A percentile compares a stretch with the other conserved stretches of the same genome.
phyloP scores from a whole-genome alignment of 1,140 invertebrate species.

The silkworm (Bombyx mori) region DNA sequence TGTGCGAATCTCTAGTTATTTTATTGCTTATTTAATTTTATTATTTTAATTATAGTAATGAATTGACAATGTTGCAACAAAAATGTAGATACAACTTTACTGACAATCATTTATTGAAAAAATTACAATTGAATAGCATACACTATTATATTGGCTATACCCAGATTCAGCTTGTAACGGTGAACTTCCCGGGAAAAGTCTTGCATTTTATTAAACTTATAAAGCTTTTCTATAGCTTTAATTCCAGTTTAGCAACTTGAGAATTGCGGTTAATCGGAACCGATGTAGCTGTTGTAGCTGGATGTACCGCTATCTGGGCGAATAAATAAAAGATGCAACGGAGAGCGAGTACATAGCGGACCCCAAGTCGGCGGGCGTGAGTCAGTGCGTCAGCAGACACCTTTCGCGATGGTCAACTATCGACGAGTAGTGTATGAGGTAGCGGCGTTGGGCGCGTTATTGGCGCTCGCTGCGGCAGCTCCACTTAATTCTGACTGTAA shows the following conservation, averaged over 20 bases:
- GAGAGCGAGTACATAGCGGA: conserved; percentile 52
- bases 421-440: conserved; percentile 54
- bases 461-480: conserved; percentile 31
- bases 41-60: no score
- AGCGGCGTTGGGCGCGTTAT: conserved; percentile 27
- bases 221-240: conserved; percentile 28
- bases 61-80: no score
- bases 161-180: no score
- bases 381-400: conserved; percentile 44
- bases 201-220: conserved; percentile 12
- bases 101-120: no score
- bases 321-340: conserved; percentile 69
- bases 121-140: no score
- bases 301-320: conserved; percentile 60
- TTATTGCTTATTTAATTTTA: no score
- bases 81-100: no score
- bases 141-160: no score
- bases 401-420: conserved; percentile 62
- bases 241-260: conserved; percentile 53
- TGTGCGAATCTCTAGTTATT: no score
- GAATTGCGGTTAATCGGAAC: conserved; percentile 32
- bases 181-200: no score
- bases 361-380: conserved; percentile 26
- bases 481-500: conserved; percentile 22
- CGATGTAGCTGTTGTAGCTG: conserved; percentile 19